A percentile compares a stretch with the other conserved stretches of the same genome.
Evolutionary conservation across 2,113 vertebrate genomes (phyloP).

Genomic region (Stegastes partitus): DNA sequence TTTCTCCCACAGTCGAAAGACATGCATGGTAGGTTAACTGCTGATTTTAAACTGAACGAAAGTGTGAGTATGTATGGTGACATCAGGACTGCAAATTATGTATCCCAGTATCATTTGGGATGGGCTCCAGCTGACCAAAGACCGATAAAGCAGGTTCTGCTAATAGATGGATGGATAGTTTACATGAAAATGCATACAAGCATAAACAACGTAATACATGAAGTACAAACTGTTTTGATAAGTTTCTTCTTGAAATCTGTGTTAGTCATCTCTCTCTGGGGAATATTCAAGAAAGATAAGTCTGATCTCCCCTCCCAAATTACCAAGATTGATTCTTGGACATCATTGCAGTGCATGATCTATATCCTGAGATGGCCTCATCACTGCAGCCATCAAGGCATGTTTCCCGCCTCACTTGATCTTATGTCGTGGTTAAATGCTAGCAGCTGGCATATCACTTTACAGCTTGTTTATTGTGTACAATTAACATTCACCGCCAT

Average conservation of each 20-base stretch:
- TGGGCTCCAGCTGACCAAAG: too few relatives aligned
- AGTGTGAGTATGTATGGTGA: not conserved
- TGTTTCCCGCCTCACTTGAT: constrained; percentile 35
- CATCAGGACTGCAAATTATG: too few relatives aligned
- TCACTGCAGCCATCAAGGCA: constrained; percentile 42
- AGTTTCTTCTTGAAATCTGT: not conserved
- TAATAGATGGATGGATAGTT: too few relatives aligned
- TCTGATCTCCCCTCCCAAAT: too few relatives aligned
- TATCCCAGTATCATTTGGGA: too few relatives aligned
- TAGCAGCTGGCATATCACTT: constrained; percentile 63
- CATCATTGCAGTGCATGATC: not conserved
- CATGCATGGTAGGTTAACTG: not conserved
- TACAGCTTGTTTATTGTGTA: constrained; percentile 53
- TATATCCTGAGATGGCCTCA: constrained; percentile 11
- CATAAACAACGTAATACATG: not conserved
- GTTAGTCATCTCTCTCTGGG: too few relatives aligned
- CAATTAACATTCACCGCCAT: constrained; percentile 28
- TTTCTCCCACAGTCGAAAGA: not conserved
- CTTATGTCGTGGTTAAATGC: constrained; percentile 63
- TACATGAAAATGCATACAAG: too few relatives aligned
- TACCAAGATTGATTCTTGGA: too few relatives aligned
- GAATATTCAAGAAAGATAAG: too few relatives aligned
- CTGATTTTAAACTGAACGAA: not conserved
- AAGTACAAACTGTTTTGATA: not conserved
- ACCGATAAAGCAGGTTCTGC: too few relatives aligned